A percentile compares a stretch with the other conserved stretches of the same genome.
These are phyloP conservation scores for Maccullochella peelii DNA, from an alignment of 2,113 vertebrate species.

Conservation along the genomic window DNA sequence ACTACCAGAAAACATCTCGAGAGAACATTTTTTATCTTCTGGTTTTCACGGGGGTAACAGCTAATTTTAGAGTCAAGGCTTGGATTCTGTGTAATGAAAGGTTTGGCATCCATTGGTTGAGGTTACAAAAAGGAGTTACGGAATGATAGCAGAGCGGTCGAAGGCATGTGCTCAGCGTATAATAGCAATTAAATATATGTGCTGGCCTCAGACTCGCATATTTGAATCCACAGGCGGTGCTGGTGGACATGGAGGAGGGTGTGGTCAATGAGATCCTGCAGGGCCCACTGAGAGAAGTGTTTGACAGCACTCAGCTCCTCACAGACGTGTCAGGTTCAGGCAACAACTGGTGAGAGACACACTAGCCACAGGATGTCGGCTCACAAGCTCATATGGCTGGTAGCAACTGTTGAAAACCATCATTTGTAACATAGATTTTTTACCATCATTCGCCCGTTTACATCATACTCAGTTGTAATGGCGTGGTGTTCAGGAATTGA, in stretches of 20 bases:
- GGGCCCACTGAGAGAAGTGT: conserved; percentile 92
- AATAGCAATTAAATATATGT: not conserved
- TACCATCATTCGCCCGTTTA: conserved; percentile 4
- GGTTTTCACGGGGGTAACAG: not conserved
- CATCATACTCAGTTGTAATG: not conserved
- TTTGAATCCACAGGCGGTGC: conserved; percentile 87
- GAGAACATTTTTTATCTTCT: not conserved
- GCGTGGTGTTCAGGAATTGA: not conserved
- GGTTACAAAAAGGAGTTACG: conserved; percentile 19
- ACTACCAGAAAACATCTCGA: conserved; percentile 11
- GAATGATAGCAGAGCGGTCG: not conserved
- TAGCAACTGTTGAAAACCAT: not conserved
- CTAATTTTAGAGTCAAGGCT: conserved; percentile 18
- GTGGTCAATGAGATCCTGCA: conserved; percentile 95
- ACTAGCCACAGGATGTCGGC: not conserved
- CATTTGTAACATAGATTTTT: conserved; percentile 2
- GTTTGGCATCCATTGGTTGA: conserved; percentile 9
- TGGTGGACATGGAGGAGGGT: conserved; percentile 99
- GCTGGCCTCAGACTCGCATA: conserved; percentile 8
- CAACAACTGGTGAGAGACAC: conserved; percentile 94
- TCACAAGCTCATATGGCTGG: not conserved
- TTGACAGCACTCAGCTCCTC: conserved; percentile 95
- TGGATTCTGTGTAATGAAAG: not conserved
- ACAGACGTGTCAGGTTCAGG: conserved; percentile 97
- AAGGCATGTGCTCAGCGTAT: not conserved